Conservation (phyloP, 2,888 invertebrate genomes). For the Antheraea assamensis region DNA sequence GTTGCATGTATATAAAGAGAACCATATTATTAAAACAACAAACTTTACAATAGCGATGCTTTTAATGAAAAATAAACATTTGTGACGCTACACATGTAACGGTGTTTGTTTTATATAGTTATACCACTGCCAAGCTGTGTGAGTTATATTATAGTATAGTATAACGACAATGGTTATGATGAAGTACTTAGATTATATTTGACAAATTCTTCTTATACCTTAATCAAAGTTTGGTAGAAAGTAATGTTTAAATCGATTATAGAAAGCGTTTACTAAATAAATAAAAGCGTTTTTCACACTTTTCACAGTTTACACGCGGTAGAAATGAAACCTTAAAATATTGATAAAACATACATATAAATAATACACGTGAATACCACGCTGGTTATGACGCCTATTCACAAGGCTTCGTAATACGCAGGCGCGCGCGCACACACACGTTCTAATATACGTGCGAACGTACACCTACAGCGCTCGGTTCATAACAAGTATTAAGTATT, state of each 20-base stretch:
- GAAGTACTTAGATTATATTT: not conserved
- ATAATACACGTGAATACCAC: too few species aligned
- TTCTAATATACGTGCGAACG: too few species aligned
- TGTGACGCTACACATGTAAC: not conserved
- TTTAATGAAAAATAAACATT: conserved; percentile 10
- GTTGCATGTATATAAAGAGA: conserved; percentile 20
- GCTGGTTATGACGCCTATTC: too few species aligned
- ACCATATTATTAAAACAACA: not conserved
- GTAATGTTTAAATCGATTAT: not conserved
- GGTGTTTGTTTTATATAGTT: not conserved
- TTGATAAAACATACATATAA: too few species aligned
- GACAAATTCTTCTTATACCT: not conserved
- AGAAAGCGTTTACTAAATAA: not conserved
- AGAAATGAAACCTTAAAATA: too few species aligned
- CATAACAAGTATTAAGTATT: too few species aligned
- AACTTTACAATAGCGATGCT: not conserved
- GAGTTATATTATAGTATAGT: not conserved
- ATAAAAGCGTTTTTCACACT: too few species aligned
- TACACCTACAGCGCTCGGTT: too few species aligned
- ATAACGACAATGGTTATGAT: not conserved
- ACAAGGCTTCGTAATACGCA: too few species aligned
- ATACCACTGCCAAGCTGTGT: not conserved
- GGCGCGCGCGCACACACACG: too few species aligned
- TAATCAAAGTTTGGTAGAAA: not conserved
- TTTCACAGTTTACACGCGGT: too few species aligned